Evolutionary conservation across 2,113 vertebrate species (phyloP), one percentile per base, ranked within the genome.

Genomic region (Gymnogyps californianus): DNA sequence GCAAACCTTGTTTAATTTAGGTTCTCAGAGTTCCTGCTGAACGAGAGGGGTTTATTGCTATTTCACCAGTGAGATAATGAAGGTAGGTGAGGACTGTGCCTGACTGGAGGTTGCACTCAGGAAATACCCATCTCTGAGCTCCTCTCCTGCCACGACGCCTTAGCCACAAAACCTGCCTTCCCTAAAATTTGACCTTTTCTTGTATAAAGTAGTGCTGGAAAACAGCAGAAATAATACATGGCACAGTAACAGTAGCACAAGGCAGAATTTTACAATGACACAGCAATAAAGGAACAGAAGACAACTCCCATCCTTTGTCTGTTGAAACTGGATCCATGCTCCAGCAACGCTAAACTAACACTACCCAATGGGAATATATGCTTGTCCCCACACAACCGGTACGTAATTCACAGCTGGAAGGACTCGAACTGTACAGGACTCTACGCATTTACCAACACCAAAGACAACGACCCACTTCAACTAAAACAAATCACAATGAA

Each of bases 271-370:
- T 76, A 58, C 69, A 80, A 10, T 25, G 62, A 89, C 87, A 78
- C 49, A 42, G 80, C 42, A 96, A 62, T 42, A 87, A 70, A 91
- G 67, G 25, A 89, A 49, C 29, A 49, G 57, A 70, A 75, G 66
- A 87, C 57, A 93, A 46, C 74, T 93, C 74, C 54, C 78, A 76
- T 67, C 65, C 51, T 94, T 90, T 80, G 38, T 75, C 83, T 72
- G 2, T 12, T 64, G 46, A 61, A 74, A 72, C 52, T 7, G 71
- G 62, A 76, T 62, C 46, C 52, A 2, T 5, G 16, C 49, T 93
- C 29, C 81, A 87, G 77, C 57, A 84, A 64, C 0, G 0, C 58
- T 24, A 47, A 20, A 6, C 14, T 58, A 54, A 40, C 51, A 24
- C 20, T 15, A 24, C 38, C 78, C 91, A 21, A 26, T 5, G 44